These are phyloP conservation scores for Caenorhabditis sp. DNA, from an alignment of 2,888 invertebrate species.

Conservation along the genomic window DNA sequence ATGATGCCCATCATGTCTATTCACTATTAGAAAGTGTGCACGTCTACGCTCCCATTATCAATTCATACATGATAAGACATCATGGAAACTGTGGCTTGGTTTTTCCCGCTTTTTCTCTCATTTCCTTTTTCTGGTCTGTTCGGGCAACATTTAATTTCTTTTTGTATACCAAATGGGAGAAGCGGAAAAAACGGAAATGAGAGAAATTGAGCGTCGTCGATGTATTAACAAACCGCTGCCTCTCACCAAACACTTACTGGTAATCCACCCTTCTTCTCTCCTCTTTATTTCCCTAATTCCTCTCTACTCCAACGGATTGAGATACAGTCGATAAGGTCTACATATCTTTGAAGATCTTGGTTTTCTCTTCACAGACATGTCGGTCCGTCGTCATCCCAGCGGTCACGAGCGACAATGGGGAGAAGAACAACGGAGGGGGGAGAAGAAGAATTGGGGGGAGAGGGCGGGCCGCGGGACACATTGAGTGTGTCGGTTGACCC, in stretches of 20 bases:
- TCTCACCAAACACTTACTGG: constrained; percentile 29
- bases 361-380: constrained; percentile 27
- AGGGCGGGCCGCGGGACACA: constrained; percentile 26
- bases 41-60: constrained; percentile 37
- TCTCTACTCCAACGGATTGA: constrained; percentile 1
- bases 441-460: constrained; percentile 12
- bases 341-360: constrained; percentile 53
- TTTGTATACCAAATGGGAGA: constrained; percentile 1
- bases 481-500: constrained; percentile 42
- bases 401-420: constrained; percentile 51
- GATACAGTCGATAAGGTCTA: constrained; percentile 13
- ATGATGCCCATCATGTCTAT: constrained; percentile 31
- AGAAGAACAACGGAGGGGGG: constrained; percentile 31
- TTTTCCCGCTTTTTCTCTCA: constrained; percentile 5
- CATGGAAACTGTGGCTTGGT: constrained; percentile 6
- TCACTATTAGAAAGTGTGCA: constrained; percentile 41
- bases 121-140: constrained; percentile 12
- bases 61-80: constrained; percentile 9
- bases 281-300: neutral
- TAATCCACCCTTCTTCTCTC: constrained; percentile 12
- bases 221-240: constrained; percentile 10
- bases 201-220: constrained; percentile 15
- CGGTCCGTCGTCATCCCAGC: constrained; percentile 19
- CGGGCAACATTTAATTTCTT: neutral
- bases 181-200: constrained; percentile 26